These are phyloP conservation scores for Zonitis immaculata DNA, from an alignment of 2,888 invertebrate genomes.

Conservation along the genomic window DNA sequence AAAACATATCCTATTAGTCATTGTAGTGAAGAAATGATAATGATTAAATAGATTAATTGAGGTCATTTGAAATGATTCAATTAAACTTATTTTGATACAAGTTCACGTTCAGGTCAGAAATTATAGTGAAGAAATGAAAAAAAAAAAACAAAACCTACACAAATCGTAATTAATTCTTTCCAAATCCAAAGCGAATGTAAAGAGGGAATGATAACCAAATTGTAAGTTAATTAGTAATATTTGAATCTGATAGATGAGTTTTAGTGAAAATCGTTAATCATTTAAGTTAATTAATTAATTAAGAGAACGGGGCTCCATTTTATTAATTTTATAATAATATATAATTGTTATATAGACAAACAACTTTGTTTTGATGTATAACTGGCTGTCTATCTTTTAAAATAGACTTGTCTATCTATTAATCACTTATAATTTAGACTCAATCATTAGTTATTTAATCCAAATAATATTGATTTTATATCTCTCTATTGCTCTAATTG, in stretches of 20 bases:
- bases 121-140: too few relatives aligned
- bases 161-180: background rate
- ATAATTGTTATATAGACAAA: too few relatives aligned
- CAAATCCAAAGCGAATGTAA: background rate
- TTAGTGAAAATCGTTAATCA: too few relatives aligned
- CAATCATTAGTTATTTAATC: too few relatives aligned
- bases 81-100: background rate
- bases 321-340: background rate
- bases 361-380: background rate
- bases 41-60: background rate
- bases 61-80: background rate
- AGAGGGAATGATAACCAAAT: background rate
- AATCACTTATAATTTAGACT: too few relatives aligned
- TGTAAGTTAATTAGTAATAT: background rate
- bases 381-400: background rate
- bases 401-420: too few relatives aligned
- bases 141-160: background rate
- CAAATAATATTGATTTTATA: too few relatives aligned
- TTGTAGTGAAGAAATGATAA: background rate
- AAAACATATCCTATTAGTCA: background rate
- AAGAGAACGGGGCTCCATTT: background rate
- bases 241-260: too few relatives aligned
- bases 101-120: background rate
- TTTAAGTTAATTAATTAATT: background rate
- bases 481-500: too few relatives aligned